phyloP scores from a whole-genome alignment of 1,140 invertebrate species.

The Dolichoris vasculosae region DNA sequence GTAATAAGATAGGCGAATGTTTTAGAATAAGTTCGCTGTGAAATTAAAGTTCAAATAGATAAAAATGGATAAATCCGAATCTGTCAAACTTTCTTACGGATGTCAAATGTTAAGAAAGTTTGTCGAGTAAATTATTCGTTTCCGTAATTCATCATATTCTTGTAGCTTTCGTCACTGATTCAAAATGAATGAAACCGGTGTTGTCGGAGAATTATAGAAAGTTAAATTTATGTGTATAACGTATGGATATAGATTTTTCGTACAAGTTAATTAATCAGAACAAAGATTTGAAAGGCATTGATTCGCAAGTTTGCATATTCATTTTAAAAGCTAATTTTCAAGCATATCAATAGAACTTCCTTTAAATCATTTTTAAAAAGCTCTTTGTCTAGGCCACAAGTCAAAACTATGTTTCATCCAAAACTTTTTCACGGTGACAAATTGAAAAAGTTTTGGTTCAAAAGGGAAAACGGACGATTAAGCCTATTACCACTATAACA shows the following conservation, averaged over 20 bases:
- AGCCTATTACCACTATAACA: conserved; percentile 46
- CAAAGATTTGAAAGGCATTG: neutral
- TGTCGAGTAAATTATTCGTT: neutral
- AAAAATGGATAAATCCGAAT: neutral
- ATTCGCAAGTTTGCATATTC: conserved; percentile 42
- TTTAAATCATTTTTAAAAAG: conserved; percentile 50
- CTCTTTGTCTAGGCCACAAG: conserved; percentile 44
- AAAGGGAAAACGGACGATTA: conserved; percentile 49
- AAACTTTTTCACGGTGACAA: conserved; percentile 51
- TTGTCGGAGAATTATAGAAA: too few species aligned
- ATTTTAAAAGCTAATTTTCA: conserved; percentile 10
- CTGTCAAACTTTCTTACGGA: neutral
- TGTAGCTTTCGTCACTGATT: neutral
- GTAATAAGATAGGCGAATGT: neutral
- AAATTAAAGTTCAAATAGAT: neutral
- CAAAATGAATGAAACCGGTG: neutral
- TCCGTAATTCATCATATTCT: neutral
- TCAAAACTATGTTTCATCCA: conserved; percentile 44
- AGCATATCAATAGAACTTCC: conserved; percentile 31
- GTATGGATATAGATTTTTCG: neutral
- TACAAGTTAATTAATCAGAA: conserved; percentile 4
- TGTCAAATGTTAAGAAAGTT: neutral
- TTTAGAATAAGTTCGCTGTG: neutral
- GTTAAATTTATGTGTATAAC: too few species aligned
- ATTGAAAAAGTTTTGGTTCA: conserved; percentile 51